A percentile compares a stretch with the other conserved stretches of the same genome.
phyloP scores from a whole-genome alignment of 2,113 vertebrate genomes.

The Saccopteryx bilineata region DNA sequence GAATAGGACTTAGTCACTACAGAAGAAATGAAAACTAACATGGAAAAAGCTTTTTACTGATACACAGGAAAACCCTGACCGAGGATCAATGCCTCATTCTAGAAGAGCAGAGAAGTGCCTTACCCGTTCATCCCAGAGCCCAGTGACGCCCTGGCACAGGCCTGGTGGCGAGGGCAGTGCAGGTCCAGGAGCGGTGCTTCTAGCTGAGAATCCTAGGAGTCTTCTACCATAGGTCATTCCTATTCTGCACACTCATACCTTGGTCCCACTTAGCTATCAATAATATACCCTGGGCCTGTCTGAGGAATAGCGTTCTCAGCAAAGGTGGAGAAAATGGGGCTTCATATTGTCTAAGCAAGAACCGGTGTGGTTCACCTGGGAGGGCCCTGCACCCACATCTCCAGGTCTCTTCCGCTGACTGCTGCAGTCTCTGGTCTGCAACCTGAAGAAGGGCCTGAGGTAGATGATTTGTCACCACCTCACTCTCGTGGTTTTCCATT shows the following conservation, averaged over 20 bases:
- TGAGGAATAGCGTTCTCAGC: neutral
- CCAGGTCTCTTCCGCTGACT: neutral
- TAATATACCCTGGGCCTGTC: neutral
- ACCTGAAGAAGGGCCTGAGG: neutral
- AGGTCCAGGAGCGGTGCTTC: neutral
- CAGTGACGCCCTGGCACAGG: neutral
- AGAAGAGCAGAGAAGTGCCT: neutral
- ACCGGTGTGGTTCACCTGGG: rapidly evolving
- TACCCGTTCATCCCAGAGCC: neutral
- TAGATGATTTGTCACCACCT: neutral
- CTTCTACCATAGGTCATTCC: neutral
- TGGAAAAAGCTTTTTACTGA: neutral
- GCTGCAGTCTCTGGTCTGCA: neutral
- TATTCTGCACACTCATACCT: neutral
- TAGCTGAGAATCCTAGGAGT: neutral
- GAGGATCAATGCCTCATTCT: neutral
- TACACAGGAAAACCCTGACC: neutral
- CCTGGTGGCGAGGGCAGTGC: neutral
- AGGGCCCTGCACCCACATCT: too few relatives aligned
- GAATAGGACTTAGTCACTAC: neutral
- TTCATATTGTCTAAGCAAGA: neutral
- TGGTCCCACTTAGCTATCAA: neutral
- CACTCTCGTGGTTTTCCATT: neutral
- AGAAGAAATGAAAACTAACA: neutral
- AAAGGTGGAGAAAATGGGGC: rapidly evolving